phyloP scores from a whole-genome alignment of 2,113 vertebrate genomes.

The Galemys pyrenaicus region DNA sequence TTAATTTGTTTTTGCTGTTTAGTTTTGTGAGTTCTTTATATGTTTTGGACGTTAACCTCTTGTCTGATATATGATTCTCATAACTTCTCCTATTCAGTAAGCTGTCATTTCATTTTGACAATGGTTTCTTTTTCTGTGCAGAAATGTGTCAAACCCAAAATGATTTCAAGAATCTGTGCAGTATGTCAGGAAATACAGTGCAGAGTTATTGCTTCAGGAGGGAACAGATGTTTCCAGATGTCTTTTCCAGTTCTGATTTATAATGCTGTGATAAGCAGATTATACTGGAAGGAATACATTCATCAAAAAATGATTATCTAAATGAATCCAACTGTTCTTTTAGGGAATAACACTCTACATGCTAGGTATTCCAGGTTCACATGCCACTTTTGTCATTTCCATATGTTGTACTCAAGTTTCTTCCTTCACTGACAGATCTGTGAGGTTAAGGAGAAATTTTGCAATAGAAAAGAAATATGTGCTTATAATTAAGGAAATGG shows the following conservation, averaged over 20 bases:
- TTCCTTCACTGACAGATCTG: background rate
- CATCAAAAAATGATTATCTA: constrained; percentile 30
- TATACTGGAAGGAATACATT: background rate
- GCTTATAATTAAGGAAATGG: constrained; percentile 44
- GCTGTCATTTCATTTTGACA: too few relatives aligned
- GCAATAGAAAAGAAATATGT: constrained; percentile 25
- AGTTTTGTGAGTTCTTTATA: too few relatives aligned
- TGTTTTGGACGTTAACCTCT: too few relatives aligned
- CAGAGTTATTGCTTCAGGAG: background rate
- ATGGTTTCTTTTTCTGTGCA: too few relatives aligned
- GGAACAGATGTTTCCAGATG: constrained; percentile 45
- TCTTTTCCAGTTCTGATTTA: constrained; percentile 40
- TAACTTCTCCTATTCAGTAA: too few relatives aligned
- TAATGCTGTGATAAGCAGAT: background rate
- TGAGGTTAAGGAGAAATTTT: background rate
- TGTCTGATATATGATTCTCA: too few relatives aligned
- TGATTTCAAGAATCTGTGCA: background rate
- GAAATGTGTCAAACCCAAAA: background rate
- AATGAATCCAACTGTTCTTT: background rate
- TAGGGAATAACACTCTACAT: background rate
- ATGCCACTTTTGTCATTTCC: background rate
- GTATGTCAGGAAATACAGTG: background rate
- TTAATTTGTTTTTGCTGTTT: too few relatives aligned
- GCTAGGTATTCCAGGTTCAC: background rate
- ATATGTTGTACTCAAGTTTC: background rate